These are phyloP conservation scores for Atethmia centrago DNA, from an alignment of 2,888 invertebrate species.

Conservation along the genomic window DNA sequence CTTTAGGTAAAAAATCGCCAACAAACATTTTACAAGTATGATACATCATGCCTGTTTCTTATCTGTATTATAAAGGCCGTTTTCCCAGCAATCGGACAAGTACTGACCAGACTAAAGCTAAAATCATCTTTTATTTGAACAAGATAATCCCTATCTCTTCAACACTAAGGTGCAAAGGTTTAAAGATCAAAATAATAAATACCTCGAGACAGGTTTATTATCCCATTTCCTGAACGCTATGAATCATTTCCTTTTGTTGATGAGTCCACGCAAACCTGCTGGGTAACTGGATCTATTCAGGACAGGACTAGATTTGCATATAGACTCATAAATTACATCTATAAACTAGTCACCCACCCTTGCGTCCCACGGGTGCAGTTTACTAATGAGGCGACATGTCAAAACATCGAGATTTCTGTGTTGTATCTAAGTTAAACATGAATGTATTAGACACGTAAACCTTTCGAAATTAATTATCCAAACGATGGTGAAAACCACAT, in stretches of 20 bases:
- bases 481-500: too few relatives aligned
- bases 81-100: background rate
- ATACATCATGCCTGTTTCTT: conserved; percentile 3
- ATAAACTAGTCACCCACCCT: background rate
- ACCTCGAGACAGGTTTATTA: conserved; percentile 20
- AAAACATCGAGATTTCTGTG: background rate
- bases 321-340: background rate
- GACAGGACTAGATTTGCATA: conserved; percentile 3
- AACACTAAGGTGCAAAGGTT: conserved; percentile 6
- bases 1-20: background rate
- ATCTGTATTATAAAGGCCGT: background rate
- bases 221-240: conserved; percentile 37
- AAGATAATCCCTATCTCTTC: conserved; percentile 14
- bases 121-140: conserved; percentile 8
- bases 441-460: background rate
- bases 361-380: too few relatives aligned
- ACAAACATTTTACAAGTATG: background rate
- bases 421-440: background rate
- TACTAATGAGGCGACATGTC: too few relatives aligned
- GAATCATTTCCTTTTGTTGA: conserved; percentile 43
- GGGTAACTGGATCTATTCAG: conserved; percentile 5
- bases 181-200: conserved; percentile 45
- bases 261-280: conserved; percentile 6
- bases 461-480: background rate
- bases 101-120: conserved; percentile 5